These are phyloP conservation scores for Pollenia amentaria DNA, from an alignment of 2,888 invertebrate genomes.

Conservation along the genomic window DNA sequence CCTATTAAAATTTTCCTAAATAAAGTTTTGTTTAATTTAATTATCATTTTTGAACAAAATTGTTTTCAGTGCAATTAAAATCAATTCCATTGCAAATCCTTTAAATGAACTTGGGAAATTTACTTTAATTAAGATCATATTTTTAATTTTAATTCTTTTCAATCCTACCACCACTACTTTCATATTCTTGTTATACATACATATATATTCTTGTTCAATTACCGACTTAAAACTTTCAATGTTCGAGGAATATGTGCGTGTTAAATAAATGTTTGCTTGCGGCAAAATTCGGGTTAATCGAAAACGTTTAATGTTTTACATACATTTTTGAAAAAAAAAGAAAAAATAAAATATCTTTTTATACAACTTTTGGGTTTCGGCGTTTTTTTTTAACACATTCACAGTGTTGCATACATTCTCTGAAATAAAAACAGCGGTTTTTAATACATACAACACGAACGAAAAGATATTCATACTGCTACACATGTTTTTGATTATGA, in stretches of 20 bases:
- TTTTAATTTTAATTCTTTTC: not conserved
- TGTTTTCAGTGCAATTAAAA: too few species aligned
- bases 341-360: constrained; percentile 40
- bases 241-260: constrained; percentile 11
- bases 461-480: not conserved
- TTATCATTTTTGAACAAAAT: too few species aligned
- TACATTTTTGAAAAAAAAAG: constrained; percentile 27
- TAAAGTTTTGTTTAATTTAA: too few species aligned
- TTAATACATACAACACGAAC: not conserved
- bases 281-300: constrained; percentile 62
- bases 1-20: too few species aligned
- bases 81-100: too few species aligned
- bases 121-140: not conserved
- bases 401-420: not conserved
- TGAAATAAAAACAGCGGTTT: not conserved
- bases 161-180: not conserved
- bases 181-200: not conserved
- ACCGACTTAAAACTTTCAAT: constrained; percentile 33
- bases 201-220: constrained; percentile 28
- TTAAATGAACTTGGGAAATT: too few species aligned
- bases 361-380: constrained; percentile 29
- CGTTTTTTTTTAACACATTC: constrained; percentile 10
- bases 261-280: constrained; percentile 16
- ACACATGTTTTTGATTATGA: constrained; percentile 49
- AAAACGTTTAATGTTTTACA: constrained; percentile 57